Percentiles rank a stretch among this genome's conserved stretches.
These are phyloP conservation scores for Drosophila birchii DNA, from an alignment of 2,888 invertebrate genomes.

Conservation along the genomic window DNA sequence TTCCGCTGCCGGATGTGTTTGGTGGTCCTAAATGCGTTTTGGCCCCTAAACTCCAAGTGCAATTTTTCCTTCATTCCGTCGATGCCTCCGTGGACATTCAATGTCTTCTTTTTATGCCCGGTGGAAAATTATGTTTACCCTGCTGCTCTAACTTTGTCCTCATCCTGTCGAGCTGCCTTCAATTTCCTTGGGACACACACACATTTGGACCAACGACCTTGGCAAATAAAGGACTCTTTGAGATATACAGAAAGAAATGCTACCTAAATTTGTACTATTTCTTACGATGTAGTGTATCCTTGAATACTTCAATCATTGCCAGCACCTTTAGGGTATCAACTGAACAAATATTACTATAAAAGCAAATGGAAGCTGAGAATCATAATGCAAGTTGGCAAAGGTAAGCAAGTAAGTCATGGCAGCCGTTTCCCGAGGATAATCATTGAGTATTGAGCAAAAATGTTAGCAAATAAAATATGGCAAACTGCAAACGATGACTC, in stretches of 20 bases:
- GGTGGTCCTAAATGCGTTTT: conserved; percentile 74
- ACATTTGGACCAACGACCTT: conserved; percentile 15
- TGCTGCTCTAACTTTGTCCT: conserved; percentile 62
- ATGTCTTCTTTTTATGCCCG: conserved; percentile 26
- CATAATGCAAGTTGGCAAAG: conserved; percentile 25
- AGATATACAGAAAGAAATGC: background rate
- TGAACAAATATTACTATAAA: conserved; percentile 25
- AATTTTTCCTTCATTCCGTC: conserved; percentile 6
- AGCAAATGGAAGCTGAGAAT: conserved; percentile 13
- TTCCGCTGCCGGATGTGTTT: conserved; percentile 74
- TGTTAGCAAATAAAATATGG: conserved; percentile 5
- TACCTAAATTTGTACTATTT: background rate
- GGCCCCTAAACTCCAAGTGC: conserved; percentile 44
- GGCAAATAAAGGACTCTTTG: conserved; percentile 27
- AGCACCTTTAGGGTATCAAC: conserved; percentile 10
- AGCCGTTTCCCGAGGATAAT: conserved; percentile 15
- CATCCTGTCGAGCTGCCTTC: conserved; percentile 9
- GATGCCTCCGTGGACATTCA: conserved; percentile 23
- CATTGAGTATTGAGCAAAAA: conserved; percentile 29
- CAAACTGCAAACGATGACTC: conserved; percentile 11
- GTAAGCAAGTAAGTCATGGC: conserved; percentile 17
- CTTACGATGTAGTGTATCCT: conserved; percentile 5
- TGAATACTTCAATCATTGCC: conserved; percentile 1
- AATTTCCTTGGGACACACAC: conserved; percentile 18
- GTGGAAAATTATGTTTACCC: conserved; percentile 73